Conservation (phyloP, 2,113 vertebrate genomes). For the Myiopsitta monachus region DNA sequence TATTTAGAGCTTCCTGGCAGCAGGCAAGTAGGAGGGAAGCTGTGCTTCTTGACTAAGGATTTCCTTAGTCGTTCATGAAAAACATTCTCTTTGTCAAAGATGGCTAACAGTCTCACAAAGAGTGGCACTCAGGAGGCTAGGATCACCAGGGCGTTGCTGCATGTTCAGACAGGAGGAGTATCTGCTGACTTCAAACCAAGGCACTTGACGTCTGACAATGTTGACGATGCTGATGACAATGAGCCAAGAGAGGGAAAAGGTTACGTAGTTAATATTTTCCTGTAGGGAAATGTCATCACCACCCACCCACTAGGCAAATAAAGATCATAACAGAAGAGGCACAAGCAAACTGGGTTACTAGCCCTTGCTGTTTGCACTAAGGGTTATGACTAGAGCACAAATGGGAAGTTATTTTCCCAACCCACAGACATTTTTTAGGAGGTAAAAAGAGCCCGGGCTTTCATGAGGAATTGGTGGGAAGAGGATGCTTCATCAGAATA, state of each 20-base stretch:
- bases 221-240: not conserved
- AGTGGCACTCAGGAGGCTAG: slow-evolving; percentile 49
- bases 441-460: not conserved
- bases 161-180: slow-evolving; percentile 5
- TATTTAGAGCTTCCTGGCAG: slow-evolving; percentile 75
- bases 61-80: slow-evolving; percentile 64
- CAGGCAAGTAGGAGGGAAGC: not conserved
- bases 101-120: slow-evolving; percentile 42
- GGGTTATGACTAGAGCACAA: not conserved
- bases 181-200: not conserved
- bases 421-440: not conserved
- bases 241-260: not conserved
- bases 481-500: not conserved
- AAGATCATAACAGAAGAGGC: not conserved
- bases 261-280: slow-evolving; percentile 21
- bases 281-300: slow-evolving; percentile 5
- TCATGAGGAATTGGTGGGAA: not conserved
- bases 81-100: slow-evolving; percentile 54
- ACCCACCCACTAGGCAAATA: slow-evolving; percentile 24
- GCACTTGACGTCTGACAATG: not conserved
- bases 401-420: not conserved
- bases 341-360: not conserved
- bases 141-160: not conserved
- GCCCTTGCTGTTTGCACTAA: not conserved
- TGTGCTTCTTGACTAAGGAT: slow-evolving; percentile 70